Base-by-base conservation (phyloP, 2,797 vertebrate species). In the Gila robusta region DNA sequence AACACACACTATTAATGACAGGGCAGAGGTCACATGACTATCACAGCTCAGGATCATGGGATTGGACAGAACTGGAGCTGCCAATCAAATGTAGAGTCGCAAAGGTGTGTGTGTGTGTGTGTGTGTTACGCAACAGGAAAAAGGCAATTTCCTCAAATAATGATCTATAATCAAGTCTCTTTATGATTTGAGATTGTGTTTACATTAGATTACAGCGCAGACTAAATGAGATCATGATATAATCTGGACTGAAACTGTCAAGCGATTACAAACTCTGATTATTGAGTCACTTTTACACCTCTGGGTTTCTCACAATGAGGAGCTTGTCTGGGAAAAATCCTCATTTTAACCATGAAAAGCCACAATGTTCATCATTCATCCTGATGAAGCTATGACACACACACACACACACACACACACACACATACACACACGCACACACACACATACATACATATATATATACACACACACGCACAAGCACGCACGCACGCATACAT, bases 1-100 rank as follows among this genome's bases (percentile, higher is more conserved):
- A 94, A 94, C 90, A 93, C 86, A 88, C 62, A 62, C 41, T 89
- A 91, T 90, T 83, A 89, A 89, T 70, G 76, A 86, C 35, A 92
- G 89, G 89, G 91, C 90, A 93, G 86, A 77, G 91, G 88, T 92
- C 89, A 76, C 47, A 62, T 79, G 82, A 85, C 86, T 83, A 86
- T 90, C 49, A 76, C 72, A 86, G 84, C 52, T 73, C 47, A 10
- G 32, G 6, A 69, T 19, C 70, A 5, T 76, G 84, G 79, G 86
- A 92, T 92, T 85, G 92, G 91, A 86, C 84, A 71, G 86, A 93
- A 89, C 78, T 88, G 72, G 88, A 84, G 85, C 56, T 76, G 66
- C 39, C 21, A 66, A 23, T 81, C 77, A 72, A 77, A 83, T 2
- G 14, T 4, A 49, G 41, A 81, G 28, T 17, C 64, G 8, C 21